Conservation (phyloP, 1,140 invertebrate species). For the Sinella curviseta region DNA sequence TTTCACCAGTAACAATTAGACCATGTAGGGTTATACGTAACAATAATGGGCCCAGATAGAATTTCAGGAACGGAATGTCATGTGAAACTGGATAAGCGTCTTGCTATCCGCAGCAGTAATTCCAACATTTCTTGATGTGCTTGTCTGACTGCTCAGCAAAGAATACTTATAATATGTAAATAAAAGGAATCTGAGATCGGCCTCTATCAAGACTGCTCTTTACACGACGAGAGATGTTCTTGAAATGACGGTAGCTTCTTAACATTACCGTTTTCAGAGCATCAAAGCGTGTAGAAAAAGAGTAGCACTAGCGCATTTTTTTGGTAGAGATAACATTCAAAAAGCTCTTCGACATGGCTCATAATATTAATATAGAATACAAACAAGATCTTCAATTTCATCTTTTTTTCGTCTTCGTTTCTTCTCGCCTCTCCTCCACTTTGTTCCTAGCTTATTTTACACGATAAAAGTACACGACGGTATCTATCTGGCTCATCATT, state of each 20-base stretch:
- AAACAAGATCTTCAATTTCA: slow-evolving; percentile 11
- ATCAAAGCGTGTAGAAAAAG: background rate
- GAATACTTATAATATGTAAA: too few relatives aligned
- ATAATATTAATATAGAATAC: background rate
- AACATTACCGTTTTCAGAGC: slow-evolving; percentile 12
- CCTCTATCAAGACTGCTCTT: background rate
- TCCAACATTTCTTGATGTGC: background rate
- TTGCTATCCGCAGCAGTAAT: background rate
- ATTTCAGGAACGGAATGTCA: slow-evolving; percentile 3
- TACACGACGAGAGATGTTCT: too few relatives aligned
- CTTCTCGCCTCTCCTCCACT: too few relatives aligned
- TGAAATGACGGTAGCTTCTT: background rate
- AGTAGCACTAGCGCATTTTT: background rate
- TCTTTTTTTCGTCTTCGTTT: background rate
- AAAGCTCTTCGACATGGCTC: background rate
- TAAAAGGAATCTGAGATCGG: background rate
- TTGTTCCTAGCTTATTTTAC: background rate
- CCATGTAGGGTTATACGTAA: background rate
- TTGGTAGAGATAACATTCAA: background rate
- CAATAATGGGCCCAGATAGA: background rate
- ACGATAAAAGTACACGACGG: background rate
- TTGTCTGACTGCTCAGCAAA: background rate
- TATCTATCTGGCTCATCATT: background rate
- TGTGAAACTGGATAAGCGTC: background rate
- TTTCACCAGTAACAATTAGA: background rate